phyloP scores from a whole-genome alignment of 2,888 invertebrate genomes.

The Stratiomys singularior region DNA sequence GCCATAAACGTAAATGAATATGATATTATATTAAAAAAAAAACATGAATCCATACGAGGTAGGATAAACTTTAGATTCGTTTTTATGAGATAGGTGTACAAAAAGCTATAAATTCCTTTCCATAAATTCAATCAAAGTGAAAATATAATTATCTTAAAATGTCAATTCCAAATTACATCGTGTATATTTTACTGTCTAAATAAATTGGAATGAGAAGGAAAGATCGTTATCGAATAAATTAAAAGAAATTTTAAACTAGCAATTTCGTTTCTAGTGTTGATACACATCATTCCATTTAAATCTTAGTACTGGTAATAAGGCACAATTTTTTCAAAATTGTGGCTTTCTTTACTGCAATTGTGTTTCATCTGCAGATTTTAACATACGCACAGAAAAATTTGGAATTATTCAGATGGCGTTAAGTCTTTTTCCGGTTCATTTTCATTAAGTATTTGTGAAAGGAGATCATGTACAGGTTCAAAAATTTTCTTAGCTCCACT shows the following conservation, averaged over 20 bases:
- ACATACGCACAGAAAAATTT: not conserved
- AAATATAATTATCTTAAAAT: slow-evolving; percentile 2
- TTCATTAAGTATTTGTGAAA: slow-evolving; percentile 80
- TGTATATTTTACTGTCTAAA: not conserved
- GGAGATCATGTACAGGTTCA: slow-evolving; percentile 83
- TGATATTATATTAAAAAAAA: not conserved
- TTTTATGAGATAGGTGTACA: slow-evolving; percentile 11
- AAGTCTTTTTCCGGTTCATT: slow-evolving; percentile 79
- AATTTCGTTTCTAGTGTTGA: not conserved
- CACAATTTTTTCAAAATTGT: slow-evolving; percentile 15
- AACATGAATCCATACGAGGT: slow-evolving; percentile 25
- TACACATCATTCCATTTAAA: slow-evolving; percentile 4
- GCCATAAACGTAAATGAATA: slow-evolving; percentile 7
- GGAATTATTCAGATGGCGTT: slow-evolving; percentile 74
- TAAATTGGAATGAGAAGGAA: slow-evolving; percentile 24
- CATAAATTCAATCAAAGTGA: not conserved
- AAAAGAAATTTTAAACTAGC: not conserved
- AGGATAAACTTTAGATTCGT: slow-evolving; percentile 5
- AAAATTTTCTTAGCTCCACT: slow-evolving; percentile 88
- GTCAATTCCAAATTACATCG: slow-evolving; percentile 37
- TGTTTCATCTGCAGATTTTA: not conserved
- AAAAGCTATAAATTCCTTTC: not conserved
- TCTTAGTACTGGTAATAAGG: slow-evolving; percentile 29
- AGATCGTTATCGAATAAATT: not conserved
- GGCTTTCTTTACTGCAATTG: not conserved